Conservation (phyloP, 2,113 vertebrate species). For the Stercorarius parasiticus region DNA sequence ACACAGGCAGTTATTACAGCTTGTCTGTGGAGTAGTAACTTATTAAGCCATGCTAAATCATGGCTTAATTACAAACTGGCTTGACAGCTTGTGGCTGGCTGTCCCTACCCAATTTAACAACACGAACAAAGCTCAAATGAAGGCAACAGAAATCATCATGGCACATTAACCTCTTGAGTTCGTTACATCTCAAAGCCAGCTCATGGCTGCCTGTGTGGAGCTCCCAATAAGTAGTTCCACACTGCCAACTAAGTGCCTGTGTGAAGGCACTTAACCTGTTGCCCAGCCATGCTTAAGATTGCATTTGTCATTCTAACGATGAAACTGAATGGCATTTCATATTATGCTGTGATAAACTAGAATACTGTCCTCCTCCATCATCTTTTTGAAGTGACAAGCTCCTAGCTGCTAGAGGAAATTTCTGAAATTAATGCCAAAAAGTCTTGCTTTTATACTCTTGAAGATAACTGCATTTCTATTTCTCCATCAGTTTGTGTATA, state of each 20-base stretch:
- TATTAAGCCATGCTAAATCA: constrained; percentile 50
- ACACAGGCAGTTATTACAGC: constrained; percentile 31
- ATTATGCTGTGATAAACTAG: neutral
- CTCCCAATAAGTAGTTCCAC: neutral
- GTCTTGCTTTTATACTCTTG: neutral
- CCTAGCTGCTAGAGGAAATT: neutral
- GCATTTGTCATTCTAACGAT: constrained; percentile 2
- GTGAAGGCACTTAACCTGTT: constrained; percentile 31
- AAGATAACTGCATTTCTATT: neutral
- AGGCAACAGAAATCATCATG: constrained; percentile 28
- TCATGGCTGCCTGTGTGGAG: neutral
- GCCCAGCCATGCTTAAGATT: neutral
- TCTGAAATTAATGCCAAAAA: neutral
- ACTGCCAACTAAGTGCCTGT: neutral
- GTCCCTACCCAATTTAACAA: constrained; percentile 43
- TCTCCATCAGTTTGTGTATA: neutral
- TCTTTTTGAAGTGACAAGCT: neutral
- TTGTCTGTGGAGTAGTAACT: constrained; percentile 1
- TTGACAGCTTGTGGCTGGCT: constrained; percentile 48
- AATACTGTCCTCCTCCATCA: neutral
- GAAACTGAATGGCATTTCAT: constrained; percentile 1
- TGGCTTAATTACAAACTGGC: constrained; percentile 62
- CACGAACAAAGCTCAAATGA: neutral
- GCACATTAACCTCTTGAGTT: neutral
- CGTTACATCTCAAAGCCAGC: constrained; percentile 1